Conservation (phyloP, 2,888 invertebrate genomes). For the Caenorhabditis sp. region DNA sequence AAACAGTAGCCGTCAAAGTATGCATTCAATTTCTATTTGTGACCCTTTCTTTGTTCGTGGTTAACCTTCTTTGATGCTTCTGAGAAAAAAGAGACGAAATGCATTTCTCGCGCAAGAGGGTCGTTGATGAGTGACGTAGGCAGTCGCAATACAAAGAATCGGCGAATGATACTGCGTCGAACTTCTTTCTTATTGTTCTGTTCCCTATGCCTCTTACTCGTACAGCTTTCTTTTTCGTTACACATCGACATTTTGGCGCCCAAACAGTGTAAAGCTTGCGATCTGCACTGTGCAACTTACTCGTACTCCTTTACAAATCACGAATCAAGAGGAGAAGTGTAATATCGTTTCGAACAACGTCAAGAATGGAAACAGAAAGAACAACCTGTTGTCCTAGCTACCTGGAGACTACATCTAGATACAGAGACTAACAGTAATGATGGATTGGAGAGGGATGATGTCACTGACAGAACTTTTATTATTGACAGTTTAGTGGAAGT, state of each 20-base stretch:
- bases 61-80: constrained; percentile 29
- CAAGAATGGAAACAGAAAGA: background rate
- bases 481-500: too few species aligned
- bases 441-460: constrained; percentile 33
- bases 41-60: constrained; percentile 20
- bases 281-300: constrained; percentile 17
- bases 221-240: constrained; percentile 24
- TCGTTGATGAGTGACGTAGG: constrained; percentile 25
- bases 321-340: background rate
- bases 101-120: constrained; percentile 14
- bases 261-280: constrained; percentile 30
- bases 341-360: background rate
- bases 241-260: constrained; percentile 2
- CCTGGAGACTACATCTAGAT: constrained; percentile 41
- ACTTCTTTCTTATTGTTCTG: constrained; percentile 43
- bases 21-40: constrained; percentile 7
- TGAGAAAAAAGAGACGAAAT: constrained; percentile 13
- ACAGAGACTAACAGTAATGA: constrained; percentile 15
- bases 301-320: constrained; percentile 38
- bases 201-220: constrained; percentile 31
- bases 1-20: constrained; percentile 13
- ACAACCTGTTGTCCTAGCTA: too few species aligned
- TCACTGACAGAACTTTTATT: constrained; percentile 23
- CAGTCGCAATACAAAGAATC: constrained; percentile 42
- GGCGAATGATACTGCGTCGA: constrained; percentile 43